Conservation (phyloP, 2,113 vertebrate genomes). For the Capreolus pygargus region DNA sequence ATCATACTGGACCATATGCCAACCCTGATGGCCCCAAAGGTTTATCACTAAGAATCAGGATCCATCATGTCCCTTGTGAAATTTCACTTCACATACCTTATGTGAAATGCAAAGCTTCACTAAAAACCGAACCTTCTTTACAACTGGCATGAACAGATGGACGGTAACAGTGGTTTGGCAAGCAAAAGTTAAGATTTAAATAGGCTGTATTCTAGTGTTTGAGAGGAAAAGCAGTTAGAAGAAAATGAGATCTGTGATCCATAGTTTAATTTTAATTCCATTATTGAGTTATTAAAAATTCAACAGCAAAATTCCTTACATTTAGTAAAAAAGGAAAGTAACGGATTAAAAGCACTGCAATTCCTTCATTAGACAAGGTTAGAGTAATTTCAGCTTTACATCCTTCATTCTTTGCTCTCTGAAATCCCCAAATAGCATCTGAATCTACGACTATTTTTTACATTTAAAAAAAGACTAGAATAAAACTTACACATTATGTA, state of each 20-base stretch:
- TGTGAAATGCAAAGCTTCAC: conserved; percentile 85
- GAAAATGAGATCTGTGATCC: conserved; percentile 69
- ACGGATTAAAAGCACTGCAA: conserved; percentile 38
- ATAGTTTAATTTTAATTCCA: conserved; percentile 75
- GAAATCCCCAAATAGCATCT: conserved; percentile 42
- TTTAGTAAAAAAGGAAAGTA: conserved; percentile 47
- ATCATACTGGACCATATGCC: conserved; percentile 98
- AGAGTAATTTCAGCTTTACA: conserved; percentile 48
- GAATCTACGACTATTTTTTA: conserved; percentile 38
- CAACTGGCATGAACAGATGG: conserved; percentile 94
- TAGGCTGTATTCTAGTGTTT: conserved; percentile 77
- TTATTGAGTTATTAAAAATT: conserved; percentile 77
- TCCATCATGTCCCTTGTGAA: conserved; percentile 86
- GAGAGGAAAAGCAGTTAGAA: conserved; percentile 75
- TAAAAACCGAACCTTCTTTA: conserved; percentile 85
- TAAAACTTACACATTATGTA: neutral
- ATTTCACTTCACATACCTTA: conserved; percentile 88
- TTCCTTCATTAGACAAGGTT: conserved; percentile 36
- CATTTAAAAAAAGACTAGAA: conserved; percentile 46
- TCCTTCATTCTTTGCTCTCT: conserved; percentile 32
- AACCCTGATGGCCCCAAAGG: conserved; percentile 92
- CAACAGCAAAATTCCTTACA: conserved; percentile 38
- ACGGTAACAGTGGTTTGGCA: conserved; percentile 85
- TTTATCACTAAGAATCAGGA: conserved; percentile 95
- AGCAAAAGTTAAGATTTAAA: conserved; percentile 83